Conservation (phyloP, 2,888 invertebrate genomes). For the Lissocephala sabroskyi region DNA sequence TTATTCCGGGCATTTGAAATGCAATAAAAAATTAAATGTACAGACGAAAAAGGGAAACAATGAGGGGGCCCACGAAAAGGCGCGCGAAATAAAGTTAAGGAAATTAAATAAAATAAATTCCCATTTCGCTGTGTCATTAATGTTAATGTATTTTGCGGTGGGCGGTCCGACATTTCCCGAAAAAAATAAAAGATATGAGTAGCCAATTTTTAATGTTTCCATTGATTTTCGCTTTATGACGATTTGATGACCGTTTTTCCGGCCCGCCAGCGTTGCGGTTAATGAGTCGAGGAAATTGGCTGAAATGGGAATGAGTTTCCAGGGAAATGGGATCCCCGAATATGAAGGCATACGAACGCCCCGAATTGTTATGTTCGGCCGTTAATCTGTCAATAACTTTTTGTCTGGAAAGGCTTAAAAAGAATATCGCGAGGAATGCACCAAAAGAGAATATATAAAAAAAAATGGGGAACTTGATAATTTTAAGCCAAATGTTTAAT, state of each 20-base stretch:
- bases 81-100: constrained; percentile 23
- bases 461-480: too few relatives aligned
- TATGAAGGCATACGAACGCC: too few relatives aligned
- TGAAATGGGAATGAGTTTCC: too few relatives aligned
- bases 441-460: too few relatives aligned
- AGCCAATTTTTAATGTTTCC: constrained; percentile 33
- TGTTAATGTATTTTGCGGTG: constrained; percentile 30
- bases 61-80: too few relatives aligned
- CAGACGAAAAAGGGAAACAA: constrained; percentile 20
- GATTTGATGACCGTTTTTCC: constrained; percentile 26
- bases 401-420: too few relatives aligned
- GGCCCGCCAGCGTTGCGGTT: constrained; percentile 6
- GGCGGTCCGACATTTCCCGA: neutral
- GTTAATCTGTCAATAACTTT: too few relatives aligned
- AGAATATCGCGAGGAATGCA: too few relatives aligned
- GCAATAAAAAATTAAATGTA: constrained; percentile 49
- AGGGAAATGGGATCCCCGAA: too few relatives aligned
- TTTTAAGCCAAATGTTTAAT: too few relatives aligned
- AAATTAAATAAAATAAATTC: constrained; percentile 54
- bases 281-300: constrained; percentile 15
- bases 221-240: constrained; percentile 51
- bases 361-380: too few relatives aligned
- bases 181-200: constrained; percentile 21
- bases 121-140: constrained; percentile 50
- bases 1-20: constrained; percentile 28